Base-by-base conservation (phyloP, 2,888 invertebrate species). In the Orthosia cruda region DNA sequence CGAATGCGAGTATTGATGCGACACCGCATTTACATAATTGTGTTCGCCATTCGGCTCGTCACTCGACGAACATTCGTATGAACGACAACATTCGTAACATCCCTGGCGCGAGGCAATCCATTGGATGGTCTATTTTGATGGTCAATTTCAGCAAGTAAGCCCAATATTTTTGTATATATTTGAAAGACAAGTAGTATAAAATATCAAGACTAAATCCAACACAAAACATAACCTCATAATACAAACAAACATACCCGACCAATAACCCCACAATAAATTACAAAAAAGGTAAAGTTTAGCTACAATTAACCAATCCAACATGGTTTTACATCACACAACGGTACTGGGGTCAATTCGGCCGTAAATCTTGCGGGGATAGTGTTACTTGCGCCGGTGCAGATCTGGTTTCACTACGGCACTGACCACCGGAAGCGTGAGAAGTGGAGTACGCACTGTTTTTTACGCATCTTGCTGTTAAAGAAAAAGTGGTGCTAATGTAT, bases 371-470 rank as follows among this genome's bases (percentile, higher is more conserved):
- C 57, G 70, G 84, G 91, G 89, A 86, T 92, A 89, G 82, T 79
- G 82, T 93, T 89, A 83, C 92, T 80, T 88, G 77, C 76, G 88
- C 80, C 71, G 76, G 74, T 74, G 74, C 73, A 64, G 81, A 71
- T 88, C 88, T 66, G 74, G 83, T 88, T 89, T 73, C 88, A 81
- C 75, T 69, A 81, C 77, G 71, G 71, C 77, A 62, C 69, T 67
- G 91, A 92, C 92, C 92, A 93, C 91, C 93, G 84, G 84, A 88
- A 86, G 88, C 86, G 92, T 90, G 91, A 58, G 85, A 85, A 87
- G 50, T 82, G 64, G 87, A 84, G n/a, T 84, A 74, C 64, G 55
- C n/a, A 32, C 49, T 58, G 54, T 32, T 64, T 67, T 78, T 79
- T 61, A 66, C 49, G 26, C 52, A 74, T 3, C 20, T 57, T 54